Base-by-base conservation (phyloP, 2,797 vertebrate genomes). In the Pteronotus mesoamericanus region DNA sequence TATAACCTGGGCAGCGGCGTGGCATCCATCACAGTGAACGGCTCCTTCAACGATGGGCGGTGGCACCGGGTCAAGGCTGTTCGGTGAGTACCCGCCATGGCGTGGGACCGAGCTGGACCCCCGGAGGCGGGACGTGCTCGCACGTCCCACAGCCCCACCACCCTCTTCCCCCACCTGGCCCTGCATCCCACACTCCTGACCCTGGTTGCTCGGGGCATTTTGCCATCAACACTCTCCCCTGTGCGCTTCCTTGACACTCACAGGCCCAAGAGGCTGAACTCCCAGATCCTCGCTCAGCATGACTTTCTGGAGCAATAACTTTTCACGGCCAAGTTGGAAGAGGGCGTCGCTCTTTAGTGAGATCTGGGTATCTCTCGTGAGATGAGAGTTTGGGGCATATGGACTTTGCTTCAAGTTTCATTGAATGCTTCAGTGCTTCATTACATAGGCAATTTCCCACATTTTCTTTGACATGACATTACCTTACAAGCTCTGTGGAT, bases 61-160 rank as follows among this genome's bases (percentile, higher is more conserved):
- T 99, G 99, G 99, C 99, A 99, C 98, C 97, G 99, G 94, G 99
- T 99, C 85, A 99, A 99, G 97, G 99, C 99, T 55, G 99, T 99
- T 83, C 99, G 99, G 99, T 99, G 89, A 98, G 98, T 97, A 94
- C 59, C 55, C 9, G 1, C 21, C 32, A 0, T 16, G 3, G 7
- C 1, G 1, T 6, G 32, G 55, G 59, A 6, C 21, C 9, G 46
- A 89, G 39, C 87, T 1, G 0, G 44, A 24, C 59, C 15, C 68
- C 53, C 6, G 5, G 5, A 2, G 9, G 11, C 1, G 66, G 55
- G 24, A 14, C 29, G 26, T 16, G 11, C 15, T 16, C 0, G 14
- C 6, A 22, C 0, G 22, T 75, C 46, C 83, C 11, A 9, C 24
- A 2, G 55, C 29, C 21, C 72, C 14, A 0, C 11, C 37, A 14